These are phyloP conservation scores for Rhodeus uyekii DNA, from an alignment of 2,797 vertebrate genomes.

Conservation along the genomic window DNA sequence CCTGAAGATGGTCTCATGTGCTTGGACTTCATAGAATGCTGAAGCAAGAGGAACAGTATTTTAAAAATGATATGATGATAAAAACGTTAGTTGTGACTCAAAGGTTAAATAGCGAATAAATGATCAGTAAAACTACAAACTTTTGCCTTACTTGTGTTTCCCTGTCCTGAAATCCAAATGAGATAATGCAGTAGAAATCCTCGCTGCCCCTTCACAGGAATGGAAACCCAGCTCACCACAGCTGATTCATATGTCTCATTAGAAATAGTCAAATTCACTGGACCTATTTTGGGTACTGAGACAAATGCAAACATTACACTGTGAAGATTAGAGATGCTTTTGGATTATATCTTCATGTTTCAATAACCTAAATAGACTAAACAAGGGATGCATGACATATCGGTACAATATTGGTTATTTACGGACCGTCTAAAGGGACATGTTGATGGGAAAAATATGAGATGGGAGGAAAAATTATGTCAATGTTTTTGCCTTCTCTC, in stretches of 20 bases:
- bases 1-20: slow-evolving; percentile 41
- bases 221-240: slow-evolving; percentile 43
- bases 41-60: background rate
- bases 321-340: background rate
- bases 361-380: background rate
- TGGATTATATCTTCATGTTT: background rate
- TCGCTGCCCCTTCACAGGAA: slow-evolving; percentile 47
- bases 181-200: slow-evolving; percentile 51
- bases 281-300: slow-evolving; percentile 40
- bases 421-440: background rate
- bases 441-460: background rate
- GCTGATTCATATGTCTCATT: slow-evolving; percentile 42
- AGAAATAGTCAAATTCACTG: slow-evolving; percentile 26
- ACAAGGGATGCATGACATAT: background rate
- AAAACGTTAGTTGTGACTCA: background rate
- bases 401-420: background rate
- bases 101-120: background rate
- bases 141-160: background rate
- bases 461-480: background rate
- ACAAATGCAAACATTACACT: background rate
- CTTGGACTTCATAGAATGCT: slow-evolving; percentile 29
- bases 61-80: too few relatives aligned
- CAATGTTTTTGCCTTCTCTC: background rate
- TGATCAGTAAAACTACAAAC: background rate
- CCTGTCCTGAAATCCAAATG: slow-evolving; percentile 45